Conservation (phyloP, 2,888 invertebrate genomes). For the Entomobrya proxima region DNA sequence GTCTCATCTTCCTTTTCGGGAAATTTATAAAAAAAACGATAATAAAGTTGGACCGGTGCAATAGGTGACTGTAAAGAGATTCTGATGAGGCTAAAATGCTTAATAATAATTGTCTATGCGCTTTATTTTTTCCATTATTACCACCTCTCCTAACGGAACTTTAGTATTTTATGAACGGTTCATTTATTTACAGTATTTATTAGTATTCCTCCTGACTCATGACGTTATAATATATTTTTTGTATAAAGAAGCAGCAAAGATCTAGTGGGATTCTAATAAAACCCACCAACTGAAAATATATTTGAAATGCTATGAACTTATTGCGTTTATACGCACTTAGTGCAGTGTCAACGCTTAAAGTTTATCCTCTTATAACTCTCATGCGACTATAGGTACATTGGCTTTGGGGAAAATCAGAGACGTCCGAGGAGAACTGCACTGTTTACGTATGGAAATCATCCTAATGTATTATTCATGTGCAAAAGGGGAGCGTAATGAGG, state of each 20-base stretch:
- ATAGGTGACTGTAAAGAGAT: not conserved
- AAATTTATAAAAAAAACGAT: not conserved
- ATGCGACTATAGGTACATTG: no score
- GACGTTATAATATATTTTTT: no score
- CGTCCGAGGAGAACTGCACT: constrained; percentile 13
- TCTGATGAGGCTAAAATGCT: constrained; percentile 14
- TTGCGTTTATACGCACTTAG: no score
- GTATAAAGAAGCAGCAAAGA: no score
- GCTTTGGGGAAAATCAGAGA: constrained; percentile 27
- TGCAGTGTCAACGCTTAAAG: no score
- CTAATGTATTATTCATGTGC: constrained; percentile 53
- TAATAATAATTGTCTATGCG: constrained; percentile 19
- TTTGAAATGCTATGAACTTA: not conserved
- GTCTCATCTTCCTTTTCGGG: constrained; percentile 15
- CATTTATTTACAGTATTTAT: constrained; percentile 22
- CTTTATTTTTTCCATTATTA: constrained; percentile 39
- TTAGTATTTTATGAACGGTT: constrained; percentile 31
- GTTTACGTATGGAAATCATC: constrained; percentile 49
- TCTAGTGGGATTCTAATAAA: no score
- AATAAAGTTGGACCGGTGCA: constrained; percentile 1
- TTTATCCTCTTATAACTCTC: no score
- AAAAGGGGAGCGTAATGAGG: not conserved
- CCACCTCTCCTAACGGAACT: constrained; percentile 34
- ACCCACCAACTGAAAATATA: no score
- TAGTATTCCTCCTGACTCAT: not conserved